These are phyloP conservation scores for Drosophila biarmipes DNA, from an alignment of 1,140 invertebrate genomes.

Conservation along the genomic window DNA sequence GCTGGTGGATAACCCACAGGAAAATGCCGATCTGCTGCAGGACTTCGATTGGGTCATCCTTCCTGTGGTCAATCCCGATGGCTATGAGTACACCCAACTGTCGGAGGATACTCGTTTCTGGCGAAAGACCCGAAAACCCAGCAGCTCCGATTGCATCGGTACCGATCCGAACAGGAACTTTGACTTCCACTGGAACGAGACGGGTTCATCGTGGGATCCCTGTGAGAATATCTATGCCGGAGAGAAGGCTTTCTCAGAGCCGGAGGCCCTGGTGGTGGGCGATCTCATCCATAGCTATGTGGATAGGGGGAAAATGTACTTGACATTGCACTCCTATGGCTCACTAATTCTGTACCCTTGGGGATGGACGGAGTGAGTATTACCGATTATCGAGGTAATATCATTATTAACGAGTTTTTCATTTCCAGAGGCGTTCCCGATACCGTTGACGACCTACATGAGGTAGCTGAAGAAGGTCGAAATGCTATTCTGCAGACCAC, in stretches of 20 bases:
- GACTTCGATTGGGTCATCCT: slow-evolving; percentile 87
- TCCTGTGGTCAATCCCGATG: slow-evolving; percentile 86
- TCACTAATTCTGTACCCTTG: slow-evolving; percentile 89
- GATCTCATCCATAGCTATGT: slow-evolving; percentile 85
- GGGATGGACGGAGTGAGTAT: slow-evolving; percentile 86
- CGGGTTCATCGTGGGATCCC: slow-evolving; percentile 87
- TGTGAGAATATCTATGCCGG: slow-evolving; percentile 90
- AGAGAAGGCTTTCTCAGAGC: slow-evolving; percentile 88
- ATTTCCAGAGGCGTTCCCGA: slow-evolving; percentile 67
- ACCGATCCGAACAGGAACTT: slow-evolving; percentile 89
- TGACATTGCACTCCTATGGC: slow-evolving; percentile 89
- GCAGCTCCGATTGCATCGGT: slow-evolving; percentile 85
- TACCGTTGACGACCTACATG: slow-evolving; percentile 79
- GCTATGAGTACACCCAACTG: slow-evolving; percentile 70
- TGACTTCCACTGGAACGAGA: slow-evolving; percentile 87
- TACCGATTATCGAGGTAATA: too few relatives aligned
- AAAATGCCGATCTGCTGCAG: slow-evolving; percentile 83
- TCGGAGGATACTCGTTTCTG: slow-evolving; percentile 85
- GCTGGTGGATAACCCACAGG: slow-evolving; percentile 85
- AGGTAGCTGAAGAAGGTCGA: slow-evolving; percentile 82
- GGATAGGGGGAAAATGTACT: slow-evolving; percentile 86
- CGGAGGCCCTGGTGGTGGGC: slow-evolving; percentile 86
- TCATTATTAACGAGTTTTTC: neutral
- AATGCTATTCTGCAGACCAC: slow-evolving; percentile 84
- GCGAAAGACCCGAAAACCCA: slow-evolving; percentile 85